Evolutionary conservation across 1,140 invertebrate genomes (phyloP), one percentile per base, ranked within the genome.

Genomic region (Anadara kagoshimensis): DNA sequence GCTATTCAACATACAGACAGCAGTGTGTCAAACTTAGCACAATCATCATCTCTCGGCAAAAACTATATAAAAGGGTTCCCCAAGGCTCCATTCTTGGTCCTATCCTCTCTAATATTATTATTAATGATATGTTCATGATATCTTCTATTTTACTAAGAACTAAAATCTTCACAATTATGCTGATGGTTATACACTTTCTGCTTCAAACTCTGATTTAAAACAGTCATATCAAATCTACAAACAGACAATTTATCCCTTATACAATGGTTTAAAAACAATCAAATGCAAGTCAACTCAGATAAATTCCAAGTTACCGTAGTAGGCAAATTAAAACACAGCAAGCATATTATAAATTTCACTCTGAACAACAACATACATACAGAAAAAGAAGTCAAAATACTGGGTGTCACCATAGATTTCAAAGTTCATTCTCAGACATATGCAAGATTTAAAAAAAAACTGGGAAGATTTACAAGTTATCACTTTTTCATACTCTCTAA

Each of bases 71-170:
- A 57, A 26, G 24, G 7, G 54, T 57, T 12, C 54, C 54, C 24
- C 20, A 57, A 24, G 54, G 54, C 5, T 57, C n/a, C 24, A 57
- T 57, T 24, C 22, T 57, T 20, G 54, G 54, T 26, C 54, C 54
- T 8, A 26, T 57, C 14, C 16, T 57, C 4, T 57, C 29, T 47
- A 57, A 57, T 7, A 57, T 57, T 57, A 26, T 26, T 57, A 57
- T 57, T 8, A 57, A 57, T 26, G 54, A 57, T 24, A n/a, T n/a
- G n/a, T n/a, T n/a, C n/a, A n/a, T n/a, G n/a, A n/a, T n/a, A 57
- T 57, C 5, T 57, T 57, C 12, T 26, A 57, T 57, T 24, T 7
- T 57, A 26, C 29, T 7, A 26, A 57, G 8, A 26, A 7, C 20
- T 26, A 26, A 26, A 57, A 20, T 24, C 12, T 57, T 4, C 29